Base-by-base conservation (phyloP, 2,888 invertebrate genomes). In the Drosophila multiciliata region DNA sequence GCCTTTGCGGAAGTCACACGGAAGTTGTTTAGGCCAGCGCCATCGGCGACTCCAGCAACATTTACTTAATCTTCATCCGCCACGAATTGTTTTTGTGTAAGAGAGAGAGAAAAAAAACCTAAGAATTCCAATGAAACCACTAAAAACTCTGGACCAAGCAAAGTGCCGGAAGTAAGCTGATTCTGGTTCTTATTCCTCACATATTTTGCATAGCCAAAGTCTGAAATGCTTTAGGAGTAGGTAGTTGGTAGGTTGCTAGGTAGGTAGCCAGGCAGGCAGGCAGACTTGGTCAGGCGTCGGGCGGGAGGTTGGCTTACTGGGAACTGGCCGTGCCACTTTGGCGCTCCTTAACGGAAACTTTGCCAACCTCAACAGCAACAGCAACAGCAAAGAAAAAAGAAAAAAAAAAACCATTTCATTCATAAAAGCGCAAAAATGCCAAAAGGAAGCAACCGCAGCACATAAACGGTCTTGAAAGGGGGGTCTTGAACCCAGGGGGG, bases 391-490 rank as follows among this genome's bases (percentile, higher is more conserved):
- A 54, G 65, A 54, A 75, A 60, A 70, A 72, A 54, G 38, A 54
- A 57, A 61, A 57, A 23, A 60, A 52, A 67, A 73, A 74, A 66
- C 42, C 77, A 80, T 83, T 89, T 87, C 87, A 88, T 88, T 88
- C 87, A 88, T 88, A 88, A 89, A 89, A 89, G 80, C 75, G 82
- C 76, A 87, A 83, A 85, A 83, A 87, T 83, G 83, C 80, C 80
- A 85, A 89, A 87, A 84, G 87, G 84, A 86, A 85, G 85, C 85
- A 82, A 61, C 70, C 75, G 53, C 80, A 78, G 50, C 64, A 70
- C 62, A 67, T 49, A 75, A 76, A 73, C 77, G 78, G 65, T 63
- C 65, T 72, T 32, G 57, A 59, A 48, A 17, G 9, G 23, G 11
- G 6, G 40, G 53, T 15, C 45, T 23, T 15, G 23, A 49, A 26